Conservation (phyloP, 2,113 vertebrate genomes). For the Phocoena sinus region DNA sequence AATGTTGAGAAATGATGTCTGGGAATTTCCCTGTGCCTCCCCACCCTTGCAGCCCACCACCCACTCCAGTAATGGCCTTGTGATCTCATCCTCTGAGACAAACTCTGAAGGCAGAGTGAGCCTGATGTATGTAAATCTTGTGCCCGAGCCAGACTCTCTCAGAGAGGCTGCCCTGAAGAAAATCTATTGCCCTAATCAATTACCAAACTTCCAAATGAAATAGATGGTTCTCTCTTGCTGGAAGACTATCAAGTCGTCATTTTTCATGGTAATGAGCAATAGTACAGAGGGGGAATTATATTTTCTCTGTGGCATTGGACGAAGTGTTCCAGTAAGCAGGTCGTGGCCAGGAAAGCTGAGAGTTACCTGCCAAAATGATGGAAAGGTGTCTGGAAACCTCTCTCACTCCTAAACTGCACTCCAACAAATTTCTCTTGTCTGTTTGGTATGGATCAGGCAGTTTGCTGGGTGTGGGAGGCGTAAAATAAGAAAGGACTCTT, state of each 20-base stretch:
- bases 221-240: conserved; percentile 57
- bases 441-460: neutral
- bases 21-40: conserved; percentile 56
- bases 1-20: conserved; percentile 70
- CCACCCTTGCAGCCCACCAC: neutral
- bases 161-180: conserved; percentile 67
- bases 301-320: conserved; percentile 31
- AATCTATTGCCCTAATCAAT: conserved; percentile 77
- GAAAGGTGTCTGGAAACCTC: conserved; percentile 60
- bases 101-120: conserved; percentile 64
- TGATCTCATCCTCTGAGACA: conserved; percentile 70
- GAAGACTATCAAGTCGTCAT: conserved; percentile 65
- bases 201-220: conserved; percentile 76
- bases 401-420: neutral
- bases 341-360: conserved; percentile 38
- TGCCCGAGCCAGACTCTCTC: conserved; percentile 56
- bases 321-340: conserved; percentile 66
- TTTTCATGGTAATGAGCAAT: conserved; percentile 66
- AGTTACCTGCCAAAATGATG: conserved; percentile 61
- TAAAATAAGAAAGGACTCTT: neutral
- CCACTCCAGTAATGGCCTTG: conserved; percentile 58
- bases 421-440: conserved; percentile 30
- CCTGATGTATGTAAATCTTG: conserved; percentile 73
- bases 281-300: conserved; percentile 26
- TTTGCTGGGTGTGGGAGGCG: neutral